Evolutionary conservation across 2,888 invertebrate genomes (phyloP).

Genomic region (Congeria kusceri): DNA sequence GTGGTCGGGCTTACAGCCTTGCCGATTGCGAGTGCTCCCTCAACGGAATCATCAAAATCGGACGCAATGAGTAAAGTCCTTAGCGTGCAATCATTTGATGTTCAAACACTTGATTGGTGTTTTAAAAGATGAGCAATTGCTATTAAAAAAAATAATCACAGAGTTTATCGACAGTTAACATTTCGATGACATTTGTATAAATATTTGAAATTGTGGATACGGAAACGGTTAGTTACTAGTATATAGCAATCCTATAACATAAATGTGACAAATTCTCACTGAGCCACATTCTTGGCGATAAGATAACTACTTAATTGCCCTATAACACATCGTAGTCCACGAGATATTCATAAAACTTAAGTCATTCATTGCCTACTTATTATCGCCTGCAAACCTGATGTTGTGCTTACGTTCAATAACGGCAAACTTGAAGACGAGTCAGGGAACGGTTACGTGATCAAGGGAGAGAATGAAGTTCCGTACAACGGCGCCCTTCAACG

Average conservation of each 20-base stretch:
- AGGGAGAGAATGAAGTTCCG: slow-evolving; percentile 3
- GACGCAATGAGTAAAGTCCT: slow-evolving; percentile 28
- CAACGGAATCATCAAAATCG: slow-evolving; percentile 24
- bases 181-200: no score
- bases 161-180: no score
- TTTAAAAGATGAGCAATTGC: no score
- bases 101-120: no score
- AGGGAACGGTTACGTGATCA: slow-evolving; percentile 45
- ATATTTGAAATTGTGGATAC: no score
- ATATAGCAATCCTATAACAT: no score
- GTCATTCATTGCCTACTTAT: neutral
- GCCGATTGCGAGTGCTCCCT: slow-evolving; percentile 48
- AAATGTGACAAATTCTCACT: no score
- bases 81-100: no score
- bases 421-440: slow-evolving; percentile 34
- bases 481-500: slow-evolving; percentile 43
- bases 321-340: no score
- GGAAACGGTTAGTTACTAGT: no score
- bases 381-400: slow-evolving; percentile 59
- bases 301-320: neutral
- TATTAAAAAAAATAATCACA: no score
- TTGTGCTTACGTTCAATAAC: slow-evolving; percentile 36
- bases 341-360: neutral
- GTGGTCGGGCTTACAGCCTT: slow-evolving; percentile 50
- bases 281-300: no score